Base-by-base conservation (phyloP, 1,140 invertebrate species). In the Hestina assimilis region DNA sequence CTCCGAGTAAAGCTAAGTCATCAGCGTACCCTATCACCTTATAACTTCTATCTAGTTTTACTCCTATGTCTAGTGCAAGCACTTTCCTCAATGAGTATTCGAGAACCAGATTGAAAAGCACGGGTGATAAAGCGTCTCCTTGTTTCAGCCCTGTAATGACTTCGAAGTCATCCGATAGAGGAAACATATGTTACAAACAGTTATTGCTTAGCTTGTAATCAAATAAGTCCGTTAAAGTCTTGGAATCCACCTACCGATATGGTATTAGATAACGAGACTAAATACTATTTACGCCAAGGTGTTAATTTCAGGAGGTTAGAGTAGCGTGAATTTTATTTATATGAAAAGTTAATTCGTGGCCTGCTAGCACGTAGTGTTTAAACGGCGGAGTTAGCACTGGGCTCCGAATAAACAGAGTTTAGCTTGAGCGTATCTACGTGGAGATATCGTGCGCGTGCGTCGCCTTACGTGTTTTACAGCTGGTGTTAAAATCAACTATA, bases 241-340 rank as follows among this genome's bases (percentile, higher is more conserved):
- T 76, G 75, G 55, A 73, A 70, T 72, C 62, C 48, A 65, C 53
- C 55, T 66, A 66, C 71, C 58, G 66, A 76, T 75, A 77, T 77
- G 73, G 75, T 60, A 65, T 63, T 74, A 74, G 72, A 74, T 77
- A 75, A 75, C 72, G 71, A 74, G 72, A 71, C 74, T 82, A 79
- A 84, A 77, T 79, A 79, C 69, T 83, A 81, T 87, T 87, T 87
- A 84, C 82, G 83, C 75, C 72, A 53, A 87, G 85, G 85, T 88
- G 85, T 83, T 88, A 88, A 88, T 86, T 86, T 88, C 85, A 83
- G 80, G 79, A 88, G 83, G 79, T 88, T 88, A 88, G 85, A 83
- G 85, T 79, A 73, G 75, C 85, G 85, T 88, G 83, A 88, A 88
- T 88, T 88, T 88, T 88, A 88, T 88, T 86, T 88, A 88, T 88